Percentiles rank a stretch among this genome's conserved stretches.
Evolutionary conservation across 2,888 invertebrate genomes (phyloP).

Genomic region (Acanthacorydalis orientalis): DNA sequence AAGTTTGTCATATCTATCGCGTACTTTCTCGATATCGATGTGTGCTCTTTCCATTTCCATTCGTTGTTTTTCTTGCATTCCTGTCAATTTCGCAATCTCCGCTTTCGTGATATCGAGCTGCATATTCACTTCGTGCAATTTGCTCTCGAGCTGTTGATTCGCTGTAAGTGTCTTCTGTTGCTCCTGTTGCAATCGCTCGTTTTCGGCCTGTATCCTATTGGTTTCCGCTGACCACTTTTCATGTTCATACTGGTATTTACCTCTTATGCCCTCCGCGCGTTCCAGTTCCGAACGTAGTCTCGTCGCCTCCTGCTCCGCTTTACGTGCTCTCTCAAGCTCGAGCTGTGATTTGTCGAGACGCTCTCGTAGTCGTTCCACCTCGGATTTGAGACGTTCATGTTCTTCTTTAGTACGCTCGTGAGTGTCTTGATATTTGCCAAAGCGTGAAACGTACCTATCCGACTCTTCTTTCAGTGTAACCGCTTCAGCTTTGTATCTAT

Average conservation of each 20-base stretch:
- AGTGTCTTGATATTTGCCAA: slow-evolving; percentile 59
- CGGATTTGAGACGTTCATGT: slow-evolving; percentile 57
- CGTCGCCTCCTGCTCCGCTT: slow-evolving; percentile 47
- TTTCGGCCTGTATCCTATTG: slow-evolving; percentile 37
- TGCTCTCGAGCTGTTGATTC: slow-evolving; percentile 54
- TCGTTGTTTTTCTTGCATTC: slow-evolving; percentile 63
- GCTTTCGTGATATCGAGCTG: slow-evolving; percentile 66
- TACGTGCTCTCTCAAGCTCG: slow-evolving; percentile 61
- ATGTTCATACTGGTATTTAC: slow-evolving; percentile 61
- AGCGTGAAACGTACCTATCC: slow-evolving; percentile 51
- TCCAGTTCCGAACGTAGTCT: slow-evolving; percentile 54
- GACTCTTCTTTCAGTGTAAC: slow-evolving; percentile 67
- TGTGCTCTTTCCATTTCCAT: slow-evolving; percentile 67
- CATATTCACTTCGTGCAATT: slow-evolving; percentile 62
- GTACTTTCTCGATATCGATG: slow-evolving; percentile 77
- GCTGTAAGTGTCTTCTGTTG: slow-evolving; percentile 46
- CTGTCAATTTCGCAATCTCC: slow-evolving; percentile 57
- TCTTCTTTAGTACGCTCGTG: slow-evolving; percentile 54
- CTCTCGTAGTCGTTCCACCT: slow-evolving; percentile 64
- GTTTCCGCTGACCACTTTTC: slow-evolving; percentile 46
- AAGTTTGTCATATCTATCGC: slow-evolving; percentile 75
- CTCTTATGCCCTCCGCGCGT: slow-evolving; percentile 57
- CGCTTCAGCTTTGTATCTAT: slow-evolving; percentile 48
- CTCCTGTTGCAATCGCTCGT: slow-evolving; percentile 57
- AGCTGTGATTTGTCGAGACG: slow-evolving; percentile 64